Percentiles rank a stretch among this genome's conserved stretches.
These are phyloP conservation scores for Seriola rivoliana DNA, from an alignment of 2,113 vertebrate genomes.

Conservation along the genomic window DNA sequence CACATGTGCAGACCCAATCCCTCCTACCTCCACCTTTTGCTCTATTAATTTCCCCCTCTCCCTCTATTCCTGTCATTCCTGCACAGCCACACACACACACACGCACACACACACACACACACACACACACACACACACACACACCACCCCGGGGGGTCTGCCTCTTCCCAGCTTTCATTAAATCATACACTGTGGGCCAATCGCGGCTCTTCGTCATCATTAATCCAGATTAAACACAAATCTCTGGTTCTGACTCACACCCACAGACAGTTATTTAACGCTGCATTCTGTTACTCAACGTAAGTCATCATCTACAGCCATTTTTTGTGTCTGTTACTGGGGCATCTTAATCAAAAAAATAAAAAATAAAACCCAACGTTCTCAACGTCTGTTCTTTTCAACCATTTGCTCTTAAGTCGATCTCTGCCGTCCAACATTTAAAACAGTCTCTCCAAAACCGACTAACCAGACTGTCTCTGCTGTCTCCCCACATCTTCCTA, in stretches of 20 bases:
- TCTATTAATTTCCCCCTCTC: conserved; percentile 48
- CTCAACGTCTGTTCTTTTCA: background rate
- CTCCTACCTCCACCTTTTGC: conserved; percentile 9
- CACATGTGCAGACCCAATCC: background rate
- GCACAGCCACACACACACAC: conserved; percentile 43
- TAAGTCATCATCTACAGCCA: conserved; percentile 8
- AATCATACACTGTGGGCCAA: conserved; percentile 66
- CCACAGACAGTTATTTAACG: conserved; percentile 64
- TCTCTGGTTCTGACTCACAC: conserved; percentile 60
- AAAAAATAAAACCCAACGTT: background rate
- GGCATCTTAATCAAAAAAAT: background rate
- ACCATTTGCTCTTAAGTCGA: background rate
- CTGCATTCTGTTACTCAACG: conserved; percentile 56
- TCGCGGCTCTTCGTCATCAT: conserved; percentile 59
- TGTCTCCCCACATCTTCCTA: conserved; percentile 48
- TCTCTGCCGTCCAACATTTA: conserved; percentile 25
- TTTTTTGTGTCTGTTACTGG: background rate
- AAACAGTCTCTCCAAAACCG: conserved; percentile 11
- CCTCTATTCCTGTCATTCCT: conserved; percentile 32
- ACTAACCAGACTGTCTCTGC: conserved; percentile 20
- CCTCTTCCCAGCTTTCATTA: conserved; percentile 71
- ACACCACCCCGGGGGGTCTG: conserved; percentile 45
- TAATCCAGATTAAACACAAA: conserved; percentile 80
- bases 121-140: conserved; percentile 46
- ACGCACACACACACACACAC: conserved; percentile 35